Evolutionary conservation across 2,113 vertebrate genomes (phyloP).

Genomic region (Oreochromis aureus): DNA sequence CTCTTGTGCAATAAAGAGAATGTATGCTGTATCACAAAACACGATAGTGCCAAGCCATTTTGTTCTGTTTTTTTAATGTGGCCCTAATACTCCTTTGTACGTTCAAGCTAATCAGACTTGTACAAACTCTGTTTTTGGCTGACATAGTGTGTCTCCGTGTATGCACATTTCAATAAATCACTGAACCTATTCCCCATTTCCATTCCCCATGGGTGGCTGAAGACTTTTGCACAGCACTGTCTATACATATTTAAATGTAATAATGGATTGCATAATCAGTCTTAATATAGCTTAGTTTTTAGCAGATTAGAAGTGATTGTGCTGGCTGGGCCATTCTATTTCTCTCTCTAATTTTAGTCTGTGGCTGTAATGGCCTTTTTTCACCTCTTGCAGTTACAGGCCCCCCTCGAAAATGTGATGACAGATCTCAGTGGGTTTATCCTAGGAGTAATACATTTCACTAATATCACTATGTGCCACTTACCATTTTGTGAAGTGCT

Average conservation of each 20-base stretch:
- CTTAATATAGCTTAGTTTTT: neutral
- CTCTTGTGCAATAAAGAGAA: neutral
- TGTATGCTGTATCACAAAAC: neutral
- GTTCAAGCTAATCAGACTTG: neutral
- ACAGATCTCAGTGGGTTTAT: constrained; percentile 37
- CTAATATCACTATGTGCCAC: constrained; percentile 30
- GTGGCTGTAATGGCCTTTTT: constrained; percentile 9
- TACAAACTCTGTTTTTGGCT: neutral
- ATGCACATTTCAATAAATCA: neutral
- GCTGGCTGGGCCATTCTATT: neutral
- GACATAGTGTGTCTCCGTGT: neutral
- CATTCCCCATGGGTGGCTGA: neutral
- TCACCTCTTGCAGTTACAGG: constrained; percentile 13
- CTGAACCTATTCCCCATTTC: neutral
- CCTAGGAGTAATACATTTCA: constrained; percentile 18
- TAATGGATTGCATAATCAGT: constrained; percentile 20
- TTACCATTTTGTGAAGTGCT: constrained; percentile 9
- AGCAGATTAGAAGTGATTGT: neutral
- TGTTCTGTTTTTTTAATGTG: neutral
- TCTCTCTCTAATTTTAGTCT: constrained; percentile 19
- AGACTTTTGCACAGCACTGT: neutral
- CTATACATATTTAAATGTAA: constrained; percentile 19
- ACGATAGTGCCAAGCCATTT: neutral
- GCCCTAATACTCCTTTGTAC: neutral
- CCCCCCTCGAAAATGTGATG: constrained; percentile 22